Evolutionary conservation across 2,888 invertebrate species (phyloP), one percentile per base, ranked within the genome.

Genomic region (Zygothrica quintamaculata): DNA sequence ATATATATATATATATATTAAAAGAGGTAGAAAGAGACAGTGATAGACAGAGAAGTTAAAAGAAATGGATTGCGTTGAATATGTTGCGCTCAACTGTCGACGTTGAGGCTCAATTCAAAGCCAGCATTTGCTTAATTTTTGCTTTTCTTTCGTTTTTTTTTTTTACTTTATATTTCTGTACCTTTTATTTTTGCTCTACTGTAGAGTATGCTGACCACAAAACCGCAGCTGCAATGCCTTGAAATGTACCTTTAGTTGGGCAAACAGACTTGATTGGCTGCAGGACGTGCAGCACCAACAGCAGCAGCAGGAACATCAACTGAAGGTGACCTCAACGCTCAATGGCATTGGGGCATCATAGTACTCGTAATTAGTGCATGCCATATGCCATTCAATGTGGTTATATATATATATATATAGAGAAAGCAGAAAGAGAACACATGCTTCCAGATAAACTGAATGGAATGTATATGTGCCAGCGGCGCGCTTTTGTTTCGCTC

Each of bases 241-340:
- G 70, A 64, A 81, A 67, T 55, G 43, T 57, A 84, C 67, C 78
- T 81, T 71, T 71, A 60, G 40, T 55, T 62, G 56, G 50, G 56
- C 60, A 67, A 84, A 81, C 56, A 77, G 65, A 71, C 82, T 74
- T 79, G 82, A 84, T 79, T 79, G 78, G 75, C 66, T 42, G 52
- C 53, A 25, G 68, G 46, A 72, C 52, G 61, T 73, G 74, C 61
- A 42, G 50, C 31, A 29, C 7, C 29, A n/a, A 5, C 29, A 6
- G 26, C 26, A 26, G 59, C 25, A 12, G 18, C 7, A 36, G 40
- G 52, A 37, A n/a, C n/a, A n/a, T n/a, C n/a, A n/a, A n/a, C 36
- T 25, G 46, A 5, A 39, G 42, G 12, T 68, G 65, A 66, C 77
- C 74, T 70, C 70, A 70, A 52, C 69, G 43, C 44, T 48, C 39